A percentile compares a stretch with the other conserved stretches of the same genome.
These are phyloP conservation scores for Crotalus viridis DNA, from an alignment of 2,113 vertebrate species.

Conservation along the genomic window DNA sequence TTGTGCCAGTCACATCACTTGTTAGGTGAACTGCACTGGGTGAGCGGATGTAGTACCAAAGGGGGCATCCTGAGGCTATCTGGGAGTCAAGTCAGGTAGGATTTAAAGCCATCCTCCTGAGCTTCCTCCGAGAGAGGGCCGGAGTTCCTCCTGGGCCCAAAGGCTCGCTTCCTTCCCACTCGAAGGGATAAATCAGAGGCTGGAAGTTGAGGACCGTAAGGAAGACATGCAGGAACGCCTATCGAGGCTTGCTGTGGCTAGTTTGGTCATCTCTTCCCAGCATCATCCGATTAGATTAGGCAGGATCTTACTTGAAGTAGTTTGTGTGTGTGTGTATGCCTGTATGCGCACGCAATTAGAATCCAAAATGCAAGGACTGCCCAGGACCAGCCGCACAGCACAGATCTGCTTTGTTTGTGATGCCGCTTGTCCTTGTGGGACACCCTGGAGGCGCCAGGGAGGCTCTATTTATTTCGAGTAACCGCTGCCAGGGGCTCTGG, in stretches of 20 bases:
- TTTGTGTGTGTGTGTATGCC: neutral
- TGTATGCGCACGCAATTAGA: neutral
- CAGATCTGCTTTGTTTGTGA: neutral
- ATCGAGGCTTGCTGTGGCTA: neutral
- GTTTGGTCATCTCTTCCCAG: neutral
- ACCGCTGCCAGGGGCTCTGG: neutral
- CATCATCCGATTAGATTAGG: neutral
- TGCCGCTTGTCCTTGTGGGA: neutral
- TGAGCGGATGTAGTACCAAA: neutral
- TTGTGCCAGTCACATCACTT: neutral
- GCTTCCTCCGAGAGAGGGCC: neutral
- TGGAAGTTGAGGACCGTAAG: neutral
- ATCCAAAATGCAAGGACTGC: neutral
- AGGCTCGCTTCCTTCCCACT: neutral
- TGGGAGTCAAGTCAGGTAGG: neutral
- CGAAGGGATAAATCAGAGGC: neutral
- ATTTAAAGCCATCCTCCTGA: neutral
- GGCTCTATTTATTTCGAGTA: neutral
- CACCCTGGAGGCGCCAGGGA: neutral
- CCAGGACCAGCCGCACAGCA: neutral
- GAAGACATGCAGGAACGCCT: neutral
- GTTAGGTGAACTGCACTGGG: neutral
- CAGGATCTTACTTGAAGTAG: neutral
- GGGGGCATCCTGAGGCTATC: neutral
- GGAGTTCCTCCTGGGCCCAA: neutral